Conservation (phyloP, 2,888 invertebrate genomes). For the Plagodis pulveraria region DNA sequence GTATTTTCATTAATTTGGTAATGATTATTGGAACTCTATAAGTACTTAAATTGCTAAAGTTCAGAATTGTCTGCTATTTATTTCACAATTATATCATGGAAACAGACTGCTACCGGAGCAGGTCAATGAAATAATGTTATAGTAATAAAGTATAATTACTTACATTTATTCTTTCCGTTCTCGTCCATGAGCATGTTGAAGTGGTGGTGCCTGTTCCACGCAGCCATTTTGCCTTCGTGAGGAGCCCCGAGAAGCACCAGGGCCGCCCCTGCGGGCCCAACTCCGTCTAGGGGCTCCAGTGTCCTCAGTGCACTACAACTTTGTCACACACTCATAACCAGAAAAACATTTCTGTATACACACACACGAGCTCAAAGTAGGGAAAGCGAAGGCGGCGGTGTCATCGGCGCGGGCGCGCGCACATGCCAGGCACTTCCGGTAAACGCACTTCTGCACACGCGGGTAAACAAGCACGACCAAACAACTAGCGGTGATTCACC, state of each 20-base stretch:
- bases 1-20: no score
- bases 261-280: conserved; percentile 86
- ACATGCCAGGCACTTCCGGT: conserved; percentile 82
- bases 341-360: conserved; percentile 72
- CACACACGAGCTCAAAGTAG: conserved; percentile 71
- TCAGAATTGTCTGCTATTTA: no score
- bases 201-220: conserved; percentile 91
- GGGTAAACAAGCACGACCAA: conserved; percentile 80
- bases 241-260: conserved; percentile 85
- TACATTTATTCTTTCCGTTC: conserved; percentile 89
- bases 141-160: conserved; percentile 56
- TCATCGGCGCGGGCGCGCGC: conserved; percentile 79
- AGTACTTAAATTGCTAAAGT: no score
- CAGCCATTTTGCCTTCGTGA: conserved; percentile 87
- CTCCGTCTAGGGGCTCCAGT: conserved; percentile 87
- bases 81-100: no score
- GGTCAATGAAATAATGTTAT: no score
- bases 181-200: conserved; percentile 88
- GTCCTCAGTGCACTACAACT: conserved; percentile 82
- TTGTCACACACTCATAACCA: conserved; percentile 84
- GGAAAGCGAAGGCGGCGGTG: conserved; percentile 72
- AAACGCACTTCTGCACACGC: conserved; percentile 81
- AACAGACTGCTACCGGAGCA: no score
- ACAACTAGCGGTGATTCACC: conserved; percentile 80
- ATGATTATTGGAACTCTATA: no score